Evolutionary conservation across 2,113 vertebrate genomes (phyloP).

Genomic region (Corythoichthys haematopterus): DNA sequence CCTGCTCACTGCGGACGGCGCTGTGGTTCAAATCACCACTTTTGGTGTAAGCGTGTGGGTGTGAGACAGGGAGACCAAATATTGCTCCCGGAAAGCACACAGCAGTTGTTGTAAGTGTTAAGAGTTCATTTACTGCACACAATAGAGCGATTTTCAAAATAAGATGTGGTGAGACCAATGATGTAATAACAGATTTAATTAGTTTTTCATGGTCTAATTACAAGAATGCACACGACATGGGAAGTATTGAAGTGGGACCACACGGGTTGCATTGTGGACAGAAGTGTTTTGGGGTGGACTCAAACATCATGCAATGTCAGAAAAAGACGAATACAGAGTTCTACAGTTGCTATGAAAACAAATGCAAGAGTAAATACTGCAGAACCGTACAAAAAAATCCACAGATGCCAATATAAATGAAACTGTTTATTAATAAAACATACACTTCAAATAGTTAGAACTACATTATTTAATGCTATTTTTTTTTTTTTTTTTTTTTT

Average conservation of each 20-base stretch:
- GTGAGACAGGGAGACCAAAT: slow-evolving; percentile 17
- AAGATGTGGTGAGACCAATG: not conserved
- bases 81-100: slow-evolving; percentile 6
- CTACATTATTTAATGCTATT: too few relatives aligned
- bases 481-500: too few relatives aligned
- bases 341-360: not conserved
- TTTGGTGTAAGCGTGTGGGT: slow-evolving; percentile 33
- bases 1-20: slow-evolving; percentile 24
- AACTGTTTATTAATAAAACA: not conserved
- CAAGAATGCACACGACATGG: not conserved
- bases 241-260: not conserved
- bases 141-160: not conserved
- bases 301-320: not conserved
- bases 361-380: not conserved
- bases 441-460: too few relatives aligned
- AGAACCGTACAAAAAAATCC: not conserved
- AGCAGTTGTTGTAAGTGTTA: slow-evolving; percentile 22
- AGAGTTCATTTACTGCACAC: not conserved
- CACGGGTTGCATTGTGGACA: not conserved
- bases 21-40: slow-evolving; percentile 33
- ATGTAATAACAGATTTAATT: not conserved
- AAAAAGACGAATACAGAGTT: not conserved
- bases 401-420: not conserved
- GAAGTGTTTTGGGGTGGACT: not conserved
- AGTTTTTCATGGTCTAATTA: not conserved